Conservation (phyloP, 2,888 invertebrate species). For the Scaeva pyrastri region DNA sequence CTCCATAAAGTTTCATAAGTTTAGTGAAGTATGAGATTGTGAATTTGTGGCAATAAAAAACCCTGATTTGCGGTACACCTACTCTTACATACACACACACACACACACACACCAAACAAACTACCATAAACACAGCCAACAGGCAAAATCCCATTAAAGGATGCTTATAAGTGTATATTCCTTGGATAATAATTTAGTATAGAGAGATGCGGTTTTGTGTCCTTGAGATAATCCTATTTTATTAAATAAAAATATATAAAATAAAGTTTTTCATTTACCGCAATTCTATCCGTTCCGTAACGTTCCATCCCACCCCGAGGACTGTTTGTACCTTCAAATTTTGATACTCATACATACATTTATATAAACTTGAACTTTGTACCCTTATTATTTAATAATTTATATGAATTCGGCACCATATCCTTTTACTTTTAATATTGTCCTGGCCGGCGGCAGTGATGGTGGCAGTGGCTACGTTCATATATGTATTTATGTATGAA, state of each 20-base stretch:
- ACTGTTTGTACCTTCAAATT: not conserved
- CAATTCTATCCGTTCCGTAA: no score
- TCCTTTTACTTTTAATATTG: not conserved
- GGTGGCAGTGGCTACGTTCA: no score
- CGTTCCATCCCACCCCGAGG: no score
- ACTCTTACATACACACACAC: not conserved
- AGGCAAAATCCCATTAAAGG: slow-evolving; percentile 5
- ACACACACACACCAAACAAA: not conserved
- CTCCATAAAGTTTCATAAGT: slow-evolving; percentile 31
- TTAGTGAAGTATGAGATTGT: slow-evolving; percentile 34
- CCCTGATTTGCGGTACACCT: slow-evolving; percentile 25
- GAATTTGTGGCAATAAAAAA: slow-evolving; percentile 38
- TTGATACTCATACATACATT: slow-evolving; percentile 11
- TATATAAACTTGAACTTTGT: slow-evolving; percentile 7
- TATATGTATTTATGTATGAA: not conserved
- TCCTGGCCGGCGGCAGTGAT: no score
- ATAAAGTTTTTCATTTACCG: slow-evolving; percentile 3
- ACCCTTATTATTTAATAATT: slow-evolving; percentile 16
- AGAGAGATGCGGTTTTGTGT: slow-evolving; percentile 4
- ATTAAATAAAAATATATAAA: slow-evolving; percentile 28
- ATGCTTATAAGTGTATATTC: slow-evolving; percentile 3
- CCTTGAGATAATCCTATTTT: slow-evolving; percentile 26
- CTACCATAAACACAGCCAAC: not conserved
- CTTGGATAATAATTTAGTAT: not conserved
- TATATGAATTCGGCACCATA: not conserved